These are phyloP conservation scores for honey bee (Apis mellifera) DNA, from an alignment of 1,140 invertebrate genomes.

Conservation along the genomic window DNA sequence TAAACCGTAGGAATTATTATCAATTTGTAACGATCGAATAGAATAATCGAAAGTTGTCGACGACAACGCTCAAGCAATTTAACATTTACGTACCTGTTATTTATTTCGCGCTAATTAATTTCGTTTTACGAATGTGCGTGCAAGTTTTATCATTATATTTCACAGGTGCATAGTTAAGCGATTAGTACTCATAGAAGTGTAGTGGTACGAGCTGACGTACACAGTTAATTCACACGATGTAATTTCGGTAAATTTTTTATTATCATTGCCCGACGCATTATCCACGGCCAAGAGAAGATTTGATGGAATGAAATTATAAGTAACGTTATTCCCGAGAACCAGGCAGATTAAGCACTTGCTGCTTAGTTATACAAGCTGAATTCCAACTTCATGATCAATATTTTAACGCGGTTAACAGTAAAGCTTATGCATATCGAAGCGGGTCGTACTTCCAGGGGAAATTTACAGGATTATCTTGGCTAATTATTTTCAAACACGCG, in stretches of 20 bases:
- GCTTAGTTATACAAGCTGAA: constrained; percentile 8
- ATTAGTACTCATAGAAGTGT: not conserved
- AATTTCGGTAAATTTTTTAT: not conserved
- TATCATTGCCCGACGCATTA: not conserved
- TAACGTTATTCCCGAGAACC: not conserved
- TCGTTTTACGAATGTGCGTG: not conserved
- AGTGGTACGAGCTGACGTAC: not conserved
- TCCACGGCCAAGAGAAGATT: not conserved
- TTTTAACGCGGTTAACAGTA: constrained; percentile 9
- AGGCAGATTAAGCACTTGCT: not conserved
- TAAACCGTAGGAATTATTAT: too few species aligned
- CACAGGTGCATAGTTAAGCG: not conserved
- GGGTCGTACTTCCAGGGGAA: constrained; percentile 8
- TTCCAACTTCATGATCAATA: constrained; percentile 18
- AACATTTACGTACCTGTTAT: not conserved
- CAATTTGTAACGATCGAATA: too few species aligned
- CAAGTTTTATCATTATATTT: too few species aligned
- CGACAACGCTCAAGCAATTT: not conserved
- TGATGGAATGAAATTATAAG: constrained; percentile 3
- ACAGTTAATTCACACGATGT: not conserved
- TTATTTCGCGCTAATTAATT: not conserved
- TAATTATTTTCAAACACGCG: constrained; percentile 43
- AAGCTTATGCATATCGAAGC: constrained; percentile 28
- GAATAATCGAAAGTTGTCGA: too few species aligned
- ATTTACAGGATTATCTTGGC: constrained; percentile 28